Percentiles rank a stretch among this genome's conserved stretches.
phyloP scores from a whole-genome alignment of 2,888 invertebrate species.

The Nemotelus pantherinus region DNA sequence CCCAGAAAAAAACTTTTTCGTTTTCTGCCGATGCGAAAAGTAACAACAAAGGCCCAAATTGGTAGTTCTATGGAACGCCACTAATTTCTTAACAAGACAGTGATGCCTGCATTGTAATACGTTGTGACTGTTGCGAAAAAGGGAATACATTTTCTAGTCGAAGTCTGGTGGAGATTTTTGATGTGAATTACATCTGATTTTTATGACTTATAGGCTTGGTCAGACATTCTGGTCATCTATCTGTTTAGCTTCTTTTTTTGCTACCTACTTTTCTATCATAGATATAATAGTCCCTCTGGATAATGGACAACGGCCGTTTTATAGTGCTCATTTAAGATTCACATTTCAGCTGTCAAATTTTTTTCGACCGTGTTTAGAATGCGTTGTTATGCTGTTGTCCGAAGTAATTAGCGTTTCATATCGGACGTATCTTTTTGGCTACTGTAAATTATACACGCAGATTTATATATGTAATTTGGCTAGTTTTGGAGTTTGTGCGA shows the following conservation, averaged over 20 bases:
- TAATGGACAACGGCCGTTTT: slow-evolving; percentile 20
- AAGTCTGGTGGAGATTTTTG: background rate
- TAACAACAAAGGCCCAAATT: background rate
- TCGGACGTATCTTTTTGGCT: slow-evolving; percentile 24
- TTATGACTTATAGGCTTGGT: slow-evolving; percentile 10
- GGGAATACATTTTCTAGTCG: background rate
- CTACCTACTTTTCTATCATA: background rate
- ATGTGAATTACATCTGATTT: slow-evolving; percentile 4
- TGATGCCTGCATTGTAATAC: background rate
- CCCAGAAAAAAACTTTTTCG: background rate
- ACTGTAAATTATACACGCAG: slow-evolving; percentile 35
- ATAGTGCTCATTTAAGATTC: background rate
- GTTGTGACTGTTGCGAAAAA: background rate
- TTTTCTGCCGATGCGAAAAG: background rate
- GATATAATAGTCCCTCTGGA: background rate
- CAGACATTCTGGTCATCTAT: too few relatives aligned
- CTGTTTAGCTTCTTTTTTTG: too few relatives aligned
- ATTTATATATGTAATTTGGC: slow-evolving; percentile 30
- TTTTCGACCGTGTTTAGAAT: too few relatives aligned
- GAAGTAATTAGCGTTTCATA: slow-evolving; percentile 36
- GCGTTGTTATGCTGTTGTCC: too few relatives aligned
- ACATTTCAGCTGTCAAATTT: too few relatives aligned
- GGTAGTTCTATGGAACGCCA: background rate
- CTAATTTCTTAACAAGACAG: slow-evolving; percentile 4
- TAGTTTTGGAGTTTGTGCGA: slow-evolving; percentile 19